Base-by-base conservation (phyloP, 2,797 vertebrate species). In the Catharus ustulatus region DNA sequence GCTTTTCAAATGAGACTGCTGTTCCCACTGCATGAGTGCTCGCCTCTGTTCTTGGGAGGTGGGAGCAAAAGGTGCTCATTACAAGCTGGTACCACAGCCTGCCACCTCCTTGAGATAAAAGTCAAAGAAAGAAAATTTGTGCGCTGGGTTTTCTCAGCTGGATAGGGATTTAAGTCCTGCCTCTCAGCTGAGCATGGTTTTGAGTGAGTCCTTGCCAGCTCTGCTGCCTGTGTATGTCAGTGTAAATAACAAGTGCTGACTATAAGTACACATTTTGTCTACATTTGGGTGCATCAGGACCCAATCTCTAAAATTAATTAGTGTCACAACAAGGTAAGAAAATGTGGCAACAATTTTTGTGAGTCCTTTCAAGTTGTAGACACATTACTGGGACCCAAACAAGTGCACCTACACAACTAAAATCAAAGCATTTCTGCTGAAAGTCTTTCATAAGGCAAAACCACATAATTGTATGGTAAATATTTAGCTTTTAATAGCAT, bases 401-500 rank as follows among this genome's bases (percentile, higher is more conserved):
- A 59, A 67, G 30, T 27, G 69, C 17, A 46, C 34, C 15, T n/a
- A 81, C 32, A 30, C n/a, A 76, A n/a, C 4, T 19, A 21, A 94
- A 78, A 91, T 17, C 0, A 5, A 67, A 76, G 20, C 1, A 7
- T 57, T 95, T 91, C 27, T 69, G 38, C 34, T 55, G 20, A 12
- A 87, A 75, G 34, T 6, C 54, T 90, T 80, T 40, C 10, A 55
- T 71, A 62, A 46, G 14, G 34, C 9, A 73, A 62, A 22, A 13
- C 16, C 57, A 9, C 42, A 16, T 23, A 74, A 36, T 9, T 61
- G 1, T 57, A 46, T 57, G 54, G 88, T 76, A 93, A 95, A 93
- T 91, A 88, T 94, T 96, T 87, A 74, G 88, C 42, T 91, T 91
- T 87, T 90, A 95, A 82, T 84, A 68, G 67, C 52, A 77, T 61